Base-by-base conservation (phyloP, 2,888 invertebrate species). In the Adela reaumurella region DNA sequence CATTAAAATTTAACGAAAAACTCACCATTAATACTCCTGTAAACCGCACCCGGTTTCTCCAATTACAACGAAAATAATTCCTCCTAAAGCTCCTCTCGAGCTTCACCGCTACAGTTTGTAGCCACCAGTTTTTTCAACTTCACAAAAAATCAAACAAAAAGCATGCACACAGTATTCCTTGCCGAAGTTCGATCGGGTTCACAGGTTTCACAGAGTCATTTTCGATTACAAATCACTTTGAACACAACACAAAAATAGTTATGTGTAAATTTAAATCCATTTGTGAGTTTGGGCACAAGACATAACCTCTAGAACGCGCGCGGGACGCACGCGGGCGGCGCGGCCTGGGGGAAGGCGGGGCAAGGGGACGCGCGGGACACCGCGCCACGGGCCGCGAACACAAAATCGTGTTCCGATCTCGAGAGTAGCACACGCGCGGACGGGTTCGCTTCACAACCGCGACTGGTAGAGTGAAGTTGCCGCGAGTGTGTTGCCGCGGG, bases 321-420 rank as follows among this genome's bases (percentile, higher is more conserved):
- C 67, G 63, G 67, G 56, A 69, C 69, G 65, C 16, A 11, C 29
- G 44, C 46, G 19, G 50, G 45, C 29, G 18, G 43, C 14, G 44
- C 17, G 17, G 47, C 24, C 43, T n/a, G 70, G 60, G 65, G 62
- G 62, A 57, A 52, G 54, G 41, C 18, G 49, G 35, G 43, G 35
- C 20, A 49, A 50, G 24, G 44, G 44, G 49, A 18, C 42, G 16
- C 6, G 17, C 14, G 18, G 24, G 46, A 42, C n/a, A n/a, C n/a
- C n/a, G n/a, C n/a, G n/a, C n/a, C n/a, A n/a, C n/a, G n/a, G n/a
- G n/a, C n/a, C n/a, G 45, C 17, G 17, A 35, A 2, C 41, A 17
- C 19, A 20, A 2, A n/a, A n/a, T n/a, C n/a, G n/a, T 35, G 3
- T 17, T 14, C 17, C 4, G 35, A 14, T 16, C n/a, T 4, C 24